Evolutionary conservation across 2,797 vertebrate species (phyloP).

Genomic region (Rhynchonycteris naso): DNA sequence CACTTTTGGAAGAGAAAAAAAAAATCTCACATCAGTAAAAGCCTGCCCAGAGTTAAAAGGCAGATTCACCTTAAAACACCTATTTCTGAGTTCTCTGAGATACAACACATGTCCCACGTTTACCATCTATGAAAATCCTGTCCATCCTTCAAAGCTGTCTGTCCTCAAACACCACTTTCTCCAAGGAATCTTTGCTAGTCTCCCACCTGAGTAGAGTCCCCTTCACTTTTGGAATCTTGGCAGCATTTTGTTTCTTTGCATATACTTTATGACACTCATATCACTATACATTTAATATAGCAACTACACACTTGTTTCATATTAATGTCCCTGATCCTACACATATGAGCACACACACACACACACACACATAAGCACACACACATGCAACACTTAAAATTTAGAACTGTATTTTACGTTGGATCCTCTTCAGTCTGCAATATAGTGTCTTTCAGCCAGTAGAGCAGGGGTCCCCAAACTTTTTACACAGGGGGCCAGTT

Average conservation of each 20-base stretch:
- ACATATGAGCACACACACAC: too few relatives aligned
- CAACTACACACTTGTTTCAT: neutral
- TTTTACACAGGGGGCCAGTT: too few relatives aligned
- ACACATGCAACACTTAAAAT: neutral
- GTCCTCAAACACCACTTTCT: neutral
- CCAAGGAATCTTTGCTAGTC: neutral
- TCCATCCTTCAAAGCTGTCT: neutral
- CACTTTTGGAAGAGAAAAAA: constrained; percentile 68
- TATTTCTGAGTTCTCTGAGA: constrained; percentile 22
- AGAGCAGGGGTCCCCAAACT: too few relatives aligned
- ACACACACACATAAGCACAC: neutral
- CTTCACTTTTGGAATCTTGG: neutral
- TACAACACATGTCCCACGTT: neutral
- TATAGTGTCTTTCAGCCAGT: neutral
- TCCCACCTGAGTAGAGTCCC: neutral
- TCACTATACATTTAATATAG: neutral
- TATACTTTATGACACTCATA: neutral
- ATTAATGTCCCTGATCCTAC: neutral
- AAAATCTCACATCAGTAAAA: constrained; percentile 52
- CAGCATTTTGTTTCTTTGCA: neutral
- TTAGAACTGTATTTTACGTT: neutral
- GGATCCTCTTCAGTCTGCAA: neutral
- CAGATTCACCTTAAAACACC: neutral
- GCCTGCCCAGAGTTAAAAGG: neutral
- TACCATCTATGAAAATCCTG: neutral